These are phyloP conservation scores for Philopotamus ludificatus DNA, from an alignment of 1,140 invertebrate species.

Conservation along the genomic window DNA sequence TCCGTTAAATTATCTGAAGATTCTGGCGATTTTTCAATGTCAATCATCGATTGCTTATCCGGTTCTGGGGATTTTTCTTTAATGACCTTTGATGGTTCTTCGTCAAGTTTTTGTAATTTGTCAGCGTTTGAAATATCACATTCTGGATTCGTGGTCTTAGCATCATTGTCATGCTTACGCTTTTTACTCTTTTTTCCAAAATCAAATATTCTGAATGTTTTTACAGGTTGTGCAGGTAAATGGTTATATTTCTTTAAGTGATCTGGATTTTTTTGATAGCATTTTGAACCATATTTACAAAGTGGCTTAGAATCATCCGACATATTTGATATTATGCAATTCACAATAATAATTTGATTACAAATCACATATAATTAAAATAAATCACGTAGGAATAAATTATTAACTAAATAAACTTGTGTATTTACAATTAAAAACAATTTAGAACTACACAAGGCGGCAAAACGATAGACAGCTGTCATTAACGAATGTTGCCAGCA, in stretches of 20 bases:
- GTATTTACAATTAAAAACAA: too few relatives aligned
- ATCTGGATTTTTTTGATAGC: slow-evolving; percentile 80
- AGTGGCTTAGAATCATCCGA: slow-evolving; percentile 45
- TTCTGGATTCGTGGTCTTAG: not conserved
- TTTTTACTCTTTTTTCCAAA: slow-evolving; percentile 40
- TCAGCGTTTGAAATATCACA: too few relatives aligned
- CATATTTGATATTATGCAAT: not conserved
- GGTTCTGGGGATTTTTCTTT: not conserved
- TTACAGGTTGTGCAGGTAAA: slow-evolving; percentile 56
- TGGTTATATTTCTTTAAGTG: slow-evolving; percentile 79
- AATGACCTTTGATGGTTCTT: not conserved
- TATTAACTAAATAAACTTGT: too few relatives aligned
- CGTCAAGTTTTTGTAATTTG: too few relatives aligned
- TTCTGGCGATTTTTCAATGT: not conserved
- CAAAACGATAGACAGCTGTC: too few relatives aligned
- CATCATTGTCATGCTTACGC: slow-evolving; percentile 21
- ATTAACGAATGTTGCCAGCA: too few relatives aligned
- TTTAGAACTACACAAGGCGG: too few relatives aligned
- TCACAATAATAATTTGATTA: too few relatives aligned
- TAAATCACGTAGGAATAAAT: too few relatives aligned
- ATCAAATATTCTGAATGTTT: slow-evolving; percentile 38
- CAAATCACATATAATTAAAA: too few relatives aligned
- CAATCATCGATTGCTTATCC: not conserved
- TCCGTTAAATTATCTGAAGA: not conserved
- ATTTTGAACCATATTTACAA: slow-evolving; percentile 78